A percentile compares a stretch with the other conserved stretches of the same genome.
Evolutionary conservation across 2,888 invertebrate species (phyloP).

Genomic region (Catocala nupta): DNA sequence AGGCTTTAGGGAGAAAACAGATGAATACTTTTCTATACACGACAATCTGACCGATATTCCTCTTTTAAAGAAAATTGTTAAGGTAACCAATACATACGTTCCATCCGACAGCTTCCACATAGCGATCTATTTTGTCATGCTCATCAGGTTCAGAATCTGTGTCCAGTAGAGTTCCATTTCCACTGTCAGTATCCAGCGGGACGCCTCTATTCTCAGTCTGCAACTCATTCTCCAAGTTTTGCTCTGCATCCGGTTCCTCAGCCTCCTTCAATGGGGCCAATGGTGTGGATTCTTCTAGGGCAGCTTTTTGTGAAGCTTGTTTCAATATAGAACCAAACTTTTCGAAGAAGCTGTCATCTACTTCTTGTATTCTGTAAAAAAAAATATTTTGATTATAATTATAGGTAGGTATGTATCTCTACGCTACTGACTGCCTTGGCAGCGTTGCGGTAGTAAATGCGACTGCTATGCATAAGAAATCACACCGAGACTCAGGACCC

Average conservation of each 20-base stretch:
- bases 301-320: constrained; percentile 88
- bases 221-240: constrained; percentile 69
- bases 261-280: constrained; percentile 83
- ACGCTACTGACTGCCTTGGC: too few relatives aligned
- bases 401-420: too few relatives aligned
- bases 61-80: too few relatives aligned
- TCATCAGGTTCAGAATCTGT: constrained; percentile 90
- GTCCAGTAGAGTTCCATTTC: constrained; percentile 87
- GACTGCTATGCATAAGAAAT: too few relatives aligned
- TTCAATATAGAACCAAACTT: constrained; percentile 92
- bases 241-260: constrained; percentile 79
- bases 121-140: constrained; percentile 88
- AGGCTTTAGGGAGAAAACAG: too few relatives aligned
- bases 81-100: constrained; percentile 89
- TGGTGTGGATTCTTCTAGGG: constrained; percentile 85
- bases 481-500: too few relatives aligned
- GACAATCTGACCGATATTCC: too few relatives aligned
- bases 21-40: too few relatives aligned
- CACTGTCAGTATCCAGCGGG: constrained; percentile 81
- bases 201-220: constrained; percentile 73
- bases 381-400: background rate
- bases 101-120: constrained; percentile 90
- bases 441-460: too few relatives aligned
- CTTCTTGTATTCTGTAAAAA: constrained; percentile 91
- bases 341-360: constrained; percentile 94